phyloP scores from a whole-genome alignment of 1,140 invertebrate species.

The Cherax destructor region DNA sequence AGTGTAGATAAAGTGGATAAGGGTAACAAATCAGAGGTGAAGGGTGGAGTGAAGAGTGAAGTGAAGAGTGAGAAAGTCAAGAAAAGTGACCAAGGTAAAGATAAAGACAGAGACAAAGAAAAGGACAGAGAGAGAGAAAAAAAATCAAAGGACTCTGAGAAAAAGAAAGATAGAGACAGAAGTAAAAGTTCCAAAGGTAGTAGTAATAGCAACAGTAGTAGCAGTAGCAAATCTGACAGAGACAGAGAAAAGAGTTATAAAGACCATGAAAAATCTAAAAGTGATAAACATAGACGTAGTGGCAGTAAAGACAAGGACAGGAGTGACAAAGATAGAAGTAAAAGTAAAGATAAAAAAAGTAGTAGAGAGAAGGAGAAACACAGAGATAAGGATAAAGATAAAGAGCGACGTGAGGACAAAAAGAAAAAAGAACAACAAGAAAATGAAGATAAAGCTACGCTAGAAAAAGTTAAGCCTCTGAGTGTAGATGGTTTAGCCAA shows the following conservation, averaged over 20 bases:
- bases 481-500: constrained; percentile 68
- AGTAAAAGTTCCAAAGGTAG: constrained; percentile 54
- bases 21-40: not conserved
- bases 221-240: constrained; percentile 70
- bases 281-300: constrained; percentile 23
- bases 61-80: constrained; percentile 12
- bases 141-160: constrained; percentile 10
- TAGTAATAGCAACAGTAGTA: constrained; percentile 72
- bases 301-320: constrained; percentile 51
- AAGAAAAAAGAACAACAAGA: constrained; percentile 54
- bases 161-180: constrained; percentile 72
- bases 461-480: constrained; percentile 69
- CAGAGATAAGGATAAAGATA: constrained; percentile 26
- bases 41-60: constrained; percentile 21
- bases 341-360: constrained; percentile 33
- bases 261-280: constrained; percentile 47
- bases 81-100: constrained; percentile 28
- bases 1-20: not conserved
- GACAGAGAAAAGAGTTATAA: constrained; percentile 30
- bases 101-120: constrained; percentile 45
- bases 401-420: constrained; percentile 43
- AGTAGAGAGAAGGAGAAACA: constrained; percentile 41
- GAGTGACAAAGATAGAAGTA: constrained; percentile 33
- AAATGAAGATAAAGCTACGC: constrained; percentile 61
- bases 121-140: constrained; percentile 45